Percentiles rank a stretch among this genome's conserved stretches.
Conservation (phyloP, 2,113 vertebrate species). For the Eurystomus gularis region DNA sequence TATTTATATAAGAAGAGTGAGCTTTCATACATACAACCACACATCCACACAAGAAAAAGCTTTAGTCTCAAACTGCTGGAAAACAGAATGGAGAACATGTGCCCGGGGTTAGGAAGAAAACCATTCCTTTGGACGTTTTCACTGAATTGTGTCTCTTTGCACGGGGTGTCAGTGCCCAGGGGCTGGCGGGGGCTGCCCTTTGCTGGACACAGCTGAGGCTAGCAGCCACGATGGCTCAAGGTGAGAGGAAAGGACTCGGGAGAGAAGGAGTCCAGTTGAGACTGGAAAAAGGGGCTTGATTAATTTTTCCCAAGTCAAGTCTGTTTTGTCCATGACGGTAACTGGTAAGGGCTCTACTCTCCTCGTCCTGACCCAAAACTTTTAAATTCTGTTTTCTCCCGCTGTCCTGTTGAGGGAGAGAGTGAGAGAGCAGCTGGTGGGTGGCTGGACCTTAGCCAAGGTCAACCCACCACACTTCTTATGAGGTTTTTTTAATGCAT, state of each 20-base stretch:
- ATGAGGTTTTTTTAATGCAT: background rate
- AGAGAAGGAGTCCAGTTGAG: background rate
- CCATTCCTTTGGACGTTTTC: background rate
- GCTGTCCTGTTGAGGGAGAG: background rate
- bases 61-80: background rate
- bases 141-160: background rate
- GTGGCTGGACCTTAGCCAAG: background rate
- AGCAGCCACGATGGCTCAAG: background rate
- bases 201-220: background rate
- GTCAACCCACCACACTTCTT: background rate
- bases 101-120: background rate
- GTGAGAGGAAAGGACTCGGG: fast-evolving
- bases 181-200: background rate
- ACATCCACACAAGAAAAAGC: background rate
- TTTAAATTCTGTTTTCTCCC: background rate
- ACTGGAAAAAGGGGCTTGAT: background rate
- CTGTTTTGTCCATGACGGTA: background rate
- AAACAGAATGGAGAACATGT: background rate
- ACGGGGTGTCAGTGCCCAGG: fast-evolving
- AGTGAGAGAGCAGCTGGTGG: background rate
- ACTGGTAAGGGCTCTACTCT: background rate
- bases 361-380: background rate
- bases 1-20: background rate
- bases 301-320: background rate
- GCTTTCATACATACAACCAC: background rate